Base-by-base conservation (phyloP, 1,140 invertebrate genomes). In the Magallana angulata region DNA sequence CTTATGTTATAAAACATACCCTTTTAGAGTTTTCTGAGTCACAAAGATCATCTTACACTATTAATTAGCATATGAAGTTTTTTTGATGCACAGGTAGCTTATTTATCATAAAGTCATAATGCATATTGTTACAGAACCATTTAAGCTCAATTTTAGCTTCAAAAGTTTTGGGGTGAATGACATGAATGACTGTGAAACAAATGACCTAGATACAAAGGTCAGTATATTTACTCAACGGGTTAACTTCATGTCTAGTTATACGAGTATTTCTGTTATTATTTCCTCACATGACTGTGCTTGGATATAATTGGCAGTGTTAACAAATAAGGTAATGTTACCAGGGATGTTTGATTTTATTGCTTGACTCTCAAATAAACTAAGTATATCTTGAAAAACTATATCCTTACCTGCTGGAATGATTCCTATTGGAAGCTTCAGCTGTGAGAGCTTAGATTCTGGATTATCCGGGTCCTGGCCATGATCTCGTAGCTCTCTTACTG, bases 341-440 rank as follows among this genome's bases (percentile, higher is more conserved):
- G 62, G 62, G 62, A 64, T 1, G 14, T 64, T 18, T 64, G 14
- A 16, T 18, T 3, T 4, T 64, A 4, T 64, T 64, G 18, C 62
- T 16, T 16, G 1, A 64, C 36, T 48, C 36, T 48, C 36, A 48
- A 48, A 48, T 4, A 48, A 5, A 48, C 36, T 4, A 48, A 48
- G 3, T 48, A 48, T 2, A 48, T 48, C 1, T 48, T 48, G 36
- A 48, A 48, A 1, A 64, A 16, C 1, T 64, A 16, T 16, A 36
- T 18, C 11, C 16, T 2, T 36, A 90, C 89, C 90, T 36, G 90
- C 91, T 7, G 92, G 92, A 62, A 92, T 90, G 24, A 92, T 89
- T 62, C 92, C 92, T 24, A 92, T 68, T 4, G 91, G 91, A n/a
- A 91, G 11, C 4, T 48, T 57, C 16, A 84, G 60, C 11, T 87